phyloP scores from a whole-genome alignment of 2,888 invertebrate species.

The Ceramica pisi region DNA sequence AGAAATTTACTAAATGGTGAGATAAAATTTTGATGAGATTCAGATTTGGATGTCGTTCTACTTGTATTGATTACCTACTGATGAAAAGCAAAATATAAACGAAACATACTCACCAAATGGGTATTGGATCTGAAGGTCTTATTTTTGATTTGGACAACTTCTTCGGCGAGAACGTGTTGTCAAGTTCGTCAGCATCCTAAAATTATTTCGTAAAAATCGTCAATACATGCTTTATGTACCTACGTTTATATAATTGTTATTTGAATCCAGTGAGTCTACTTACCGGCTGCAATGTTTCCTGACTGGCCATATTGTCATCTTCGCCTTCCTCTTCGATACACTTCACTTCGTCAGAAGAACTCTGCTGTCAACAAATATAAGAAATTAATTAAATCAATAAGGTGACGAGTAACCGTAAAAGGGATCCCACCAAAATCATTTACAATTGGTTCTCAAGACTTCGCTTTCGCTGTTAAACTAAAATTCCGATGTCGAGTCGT shows the following conservation, averaged over 20 bases:
- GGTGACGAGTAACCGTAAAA: not conserved
- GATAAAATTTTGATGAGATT: not conserved
- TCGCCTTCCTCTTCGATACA: constrained; percentile 95
- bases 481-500: too few relatives aligned
- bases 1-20: not conserved
- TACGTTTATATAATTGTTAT: not conserved
- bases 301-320: constrained; percentile 89
- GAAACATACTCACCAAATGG: constrained; percentile 91
- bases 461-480: too few relatives aligned
- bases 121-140: constrained; percentile 94
- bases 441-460: too few relatives aligned
- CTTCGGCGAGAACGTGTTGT: constrained; percentile 82
- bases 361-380: constrained; percentile 78
- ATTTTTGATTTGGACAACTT: constrained; percentile 82
- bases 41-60: not conserved
- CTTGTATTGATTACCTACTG: not conserved
- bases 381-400: not conserved
- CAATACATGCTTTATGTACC: not conserved
- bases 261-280: constrained; percentile 47
- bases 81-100: constrained; percentile 6
- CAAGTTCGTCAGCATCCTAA: constrained; percentile 80
- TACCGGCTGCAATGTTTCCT: constrained; percentile 88
- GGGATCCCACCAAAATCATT: too few relatives aligned
- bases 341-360: constrained; percentile 92
- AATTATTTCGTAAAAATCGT: not conserved